Percentiles rank a stretch among this genome's conserved stretches.
Conservation (phyloP, 2,888 invertebrate genomes). For the Sminthurides aquaticus region DNA sequence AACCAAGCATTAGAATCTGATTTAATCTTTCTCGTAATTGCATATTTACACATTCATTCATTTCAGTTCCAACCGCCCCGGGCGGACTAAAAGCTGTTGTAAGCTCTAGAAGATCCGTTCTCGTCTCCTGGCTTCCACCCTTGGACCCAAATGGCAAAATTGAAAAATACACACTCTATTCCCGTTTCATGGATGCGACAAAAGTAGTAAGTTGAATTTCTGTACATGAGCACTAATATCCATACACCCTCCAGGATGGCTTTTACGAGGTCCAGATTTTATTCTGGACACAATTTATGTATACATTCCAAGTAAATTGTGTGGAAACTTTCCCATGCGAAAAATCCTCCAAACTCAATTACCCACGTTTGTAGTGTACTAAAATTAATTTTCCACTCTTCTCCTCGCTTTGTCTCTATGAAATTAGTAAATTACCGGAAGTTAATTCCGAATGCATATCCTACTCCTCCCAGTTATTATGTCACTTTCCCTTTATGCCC, state of each 20-base stretch:
- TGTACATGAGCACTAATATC: neutral
- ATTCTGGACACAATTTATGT: neutral
- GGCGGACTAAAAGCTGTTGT: slow-evolving; percentile 71
- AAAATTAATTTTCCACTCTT: neutral
- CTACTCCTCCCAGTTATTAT: too few relatives aligned
- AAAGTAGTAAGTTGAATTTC: slow-evolving; percentile 36
- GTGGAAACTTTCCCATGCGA: neutral
- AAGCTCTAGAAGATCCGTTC: slow-evolving; percentile 63
- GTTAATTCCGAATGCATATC: too few relatives aligned
- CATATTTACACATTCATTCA: neutral
- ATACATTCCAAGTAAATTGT: neutral
- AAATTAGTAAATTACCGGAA: too few relatives aligned
- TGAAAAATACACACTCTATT: slow-evolving; percentile 64
- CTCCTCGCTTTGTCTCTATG: too few relatives aligned
- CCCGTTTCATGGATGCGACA: slow-evolving; percentile 22
- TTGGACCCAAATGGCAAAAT: slow-evolving; percentile 67
- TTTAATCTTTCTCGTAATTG: too few relatives aligned
- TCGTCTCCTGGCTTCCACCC: slow-evolving; percentile 72
- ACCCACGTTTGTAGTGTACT: too few relatives aligned
- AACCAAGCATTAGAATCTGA: too few relatives aligned
- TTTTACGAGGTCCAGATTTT: neutral
- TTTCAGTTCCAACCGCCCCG: slow-evolving; percentile 63
- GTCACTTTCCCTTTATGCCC: too few relatives aligned
- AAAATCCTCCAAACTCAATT: neutral
- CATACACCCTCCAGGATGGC: too few relatives aligned